Evolutionary conservation across 2,888 invertebrate genomes (phyloP), one percentile per base, ranked within the genome.

Genomic region (Agrilus biguttatus): DNA sequence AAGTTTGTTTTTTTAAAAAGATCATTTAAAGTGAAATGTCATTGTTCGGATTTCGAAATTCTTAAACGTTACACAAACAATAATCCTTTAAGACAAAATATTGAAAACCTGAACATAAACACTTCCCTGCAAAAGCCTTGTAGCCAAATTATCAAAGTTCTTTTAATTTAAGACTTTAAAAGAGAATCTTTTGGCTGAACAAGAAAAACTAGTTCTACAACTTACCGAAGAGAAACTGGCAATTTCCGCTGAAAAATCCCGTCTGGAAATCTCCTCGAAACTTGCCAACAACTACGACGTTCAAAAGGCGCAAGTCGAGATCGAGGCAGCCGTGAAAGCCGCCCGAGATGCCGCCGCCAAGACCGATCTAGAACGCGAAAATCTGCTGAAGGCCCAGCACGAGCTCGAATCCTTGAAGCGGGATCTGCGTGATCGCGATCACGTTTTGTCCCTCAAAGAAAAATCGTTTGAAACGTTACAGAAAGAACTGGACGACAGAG

Each of bases 191-290:
- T 61, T 77, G 44, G 73, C 73, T 13, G 77, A 77, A 55, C 76
- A 77, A 57, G 69, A 74, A 13, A 71, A 70, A 54, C 68, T 72
- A 0, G 72, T 75, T 23, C 66, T 72, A 47, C 74, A 75, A 54
- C 66, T 73, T 48, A 69, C 73, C 0, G 77, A 78, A 62, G 74
- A 76, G 10, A 75, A 74, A 55, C 66, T 72, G 32, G 58, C 69
- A 2, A 66, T 67, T 33, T 53, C 57, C 2, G 56, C 66, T 1
- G 64, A 67, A 55, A 61, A 58, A 53, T 53, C 62, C 7, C 54
- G 61, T 34, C 43, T 65, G 10, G 61, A 66, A 53, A 64, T 64
- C 5, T 49, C 61, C 13, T 49, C 54, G 14, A 65, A 64, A 52
- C 45, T 68, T 17, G 51, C 53, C 21, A 55, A 57, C 48, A 59